Evolutionary conservation across 2,113 vertebrate species (phyloP).

Genomic region (Scartelaos histophorus): DNA sequence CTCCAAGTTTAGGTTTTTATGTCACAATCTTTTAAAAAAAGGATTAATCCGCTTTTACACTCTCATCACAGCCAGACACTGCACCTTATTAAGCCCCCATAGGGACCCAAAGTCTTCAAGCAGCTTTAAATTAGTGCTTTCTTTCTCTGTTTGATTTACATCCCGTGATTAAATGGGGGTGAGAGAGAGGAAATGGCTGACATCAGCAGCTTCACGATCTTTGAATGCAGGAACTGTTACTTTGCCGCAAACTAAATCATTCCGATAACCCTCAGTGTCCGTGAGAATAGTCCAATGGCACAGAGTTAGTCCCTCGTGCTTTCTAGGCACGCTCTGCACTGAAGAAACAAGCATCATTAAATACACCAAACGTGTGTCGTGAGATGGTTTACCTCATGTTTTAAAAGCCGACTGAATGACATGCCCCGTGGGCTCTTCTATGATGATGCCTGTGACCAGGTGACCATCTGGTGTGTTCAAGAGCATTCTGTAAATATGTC

Average conservation of each 20-base stretch:
- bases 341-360: slow-evolving; percentile 7
- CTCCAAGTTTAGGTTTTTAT: slow-evolving; percentile 57
- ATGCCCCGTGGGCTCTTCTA: neutral
- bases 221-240: slow-evolving; percentile 49
- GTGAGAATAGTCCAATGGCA: slow-evolving; percentile 24
- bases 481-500: neutral
- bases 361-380: neutral
- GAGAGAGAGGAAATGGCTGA: slow-evolving; percentile 34
- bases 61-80: slow-evolving; percentile 59
- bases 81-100: slow-evolving; percentile 62
- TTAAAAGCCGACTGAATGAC: neutral
- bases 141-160: slow-evolving; percentile 65
- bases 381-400: neutral
- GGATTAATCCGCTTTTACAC: slow-evolving; percentile 63
- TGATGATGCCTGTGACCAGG: neutral
- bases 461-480: too few relatives aligned
- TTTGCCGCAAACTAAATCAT: slow-evolving; percentile 47
- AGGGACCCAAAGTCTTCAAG: slow-evolving; percentile 62
- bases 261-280: slow-evolving; percentile 27
- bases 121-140: slow-evolving; percentile 66
- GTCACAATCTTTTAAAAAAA: slow-evolving; percentile 60
- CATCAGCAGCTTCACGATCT: slow-evolving; percentile 50
- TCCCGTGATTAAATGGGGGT: slow-evolving; percentile 56
- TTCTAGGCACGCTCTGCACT: slow-evolving; percentile 5
- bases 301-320: slow-evolving; percentile 23